Percentiles rank a stretch among this genome's conserved stretches.
phyloP scores from a whole-genome alignment of 2,888 invertebrate genomes.

The Cheilosia pagana region DNA sequence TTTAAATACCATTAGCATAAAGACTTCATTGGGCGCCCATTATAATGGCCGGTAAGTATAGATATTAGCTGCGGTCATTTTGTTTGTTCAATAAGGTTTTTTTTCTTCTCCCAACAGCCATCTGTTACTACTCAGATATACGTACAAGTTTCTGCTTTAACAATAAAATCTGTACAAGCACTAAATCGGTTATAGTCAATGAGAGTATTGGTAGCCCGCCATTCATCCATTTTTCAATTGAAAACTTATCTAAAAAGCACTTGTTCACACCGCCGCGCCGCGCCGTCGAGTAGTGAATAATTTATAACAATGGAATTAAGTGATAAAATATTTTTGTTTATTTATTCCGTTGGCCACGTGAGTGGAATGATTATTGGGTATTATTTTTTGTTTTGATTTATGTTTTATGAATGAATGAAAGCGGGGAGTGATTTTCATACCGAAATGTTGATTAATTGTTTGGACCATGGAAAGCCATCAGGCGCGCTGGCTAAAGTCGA shows the following conservation, averaged over 20 bases:
- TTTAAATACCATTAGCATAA: conserved; percentile 51
- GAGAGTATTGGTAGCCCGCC: conserved; percentile 2
- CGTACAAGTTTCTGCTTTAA: conserved; percentile 1
- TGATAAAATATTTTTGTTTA: conserved; percentile 19
- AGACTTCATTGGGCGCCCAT: conserved; percentile 26
- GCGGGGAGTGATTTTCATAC: not conserved
- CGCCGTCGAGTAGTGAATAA: conserved; percentile 13
- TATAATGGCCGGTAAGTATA: conserved; percentile 22
- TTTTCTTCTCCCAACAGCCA: not conserved
- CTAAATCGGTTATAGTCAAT: conserved; percentile 10
- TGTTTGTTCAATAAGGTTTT: conserved; percentile 8
- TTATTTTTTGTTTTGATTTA: too few relatives aligned
- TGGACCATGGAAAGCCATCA: not conserved
- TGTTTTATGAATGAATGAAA: conserved; percentile 18
- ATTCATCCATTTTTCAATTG: conserved; percentile 18
- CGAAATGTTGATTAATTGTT: not conserved
- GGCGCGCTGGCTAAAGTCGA: too few relatives aligned
- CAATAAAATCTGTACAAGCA: not conserved
- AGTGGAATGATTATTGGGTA: not conserved
- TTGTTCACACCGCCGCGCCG: not conserved
- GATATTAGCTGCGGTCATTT: conserved; percentile 27
- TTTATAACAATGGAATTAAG: conserved; percentile 32
- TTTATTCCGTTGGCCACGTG: conserved; percentile 5
- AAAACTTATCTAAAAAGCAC: conserved; percentile 16
- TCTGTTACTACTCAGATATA: conserved; percentile 16